Conservation (phyloP, 2,797 vertebrate species). For the Malacoctenus gilli region DNA sequence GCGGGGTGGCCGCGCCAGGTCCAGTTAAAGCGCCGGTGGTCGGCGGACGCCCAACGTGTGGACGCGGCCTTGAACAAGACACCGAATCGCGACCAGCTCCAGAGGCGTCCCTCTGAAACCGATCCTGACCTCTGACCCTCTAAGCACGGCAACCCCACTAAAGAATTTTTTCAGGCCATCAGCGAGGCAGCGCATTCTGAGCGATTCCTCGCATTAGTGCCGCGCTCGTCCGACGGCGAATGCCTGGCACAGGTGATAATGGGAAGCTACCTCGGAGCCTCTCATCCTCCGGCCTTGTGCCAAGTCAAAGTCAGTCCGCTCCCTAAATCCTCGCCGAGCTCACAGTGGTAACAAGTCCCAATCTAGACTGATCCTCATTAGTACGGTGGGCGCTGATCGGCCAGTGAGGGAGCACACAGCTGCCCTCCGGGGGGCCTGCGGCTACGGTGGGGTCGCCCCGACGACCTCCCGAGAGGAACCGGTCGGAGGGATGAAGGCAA, state of each 20-base stretch:
- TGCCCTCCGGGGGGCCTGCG: conserved; percentile 24
- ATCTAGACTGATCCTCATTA: conserved; percentile 67
- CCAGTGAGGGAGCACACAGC: conserved; percentile 37
- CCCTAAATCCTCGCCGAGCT: conserved; percentile 56
- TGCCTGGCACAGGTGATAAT: conserved; percentile 65
- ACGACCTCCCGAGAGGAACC: conserved; percentile 16
- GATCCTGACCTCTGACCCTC: conserved; percentile 32
- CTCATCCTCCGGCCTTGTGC: conserved; percentile 49
- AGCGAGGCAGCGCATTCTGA: conserved; percentile 45
- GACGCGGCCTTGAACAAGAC: conserved; percentile 34
- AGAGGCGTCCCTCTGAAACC: conserved; percentile 29
- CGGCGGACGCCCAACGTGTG: conserved; percentile 19
- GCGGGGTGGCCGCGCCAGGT: conserved; percentile 22
- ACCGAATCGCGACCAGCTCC: conserved; percentile 17
- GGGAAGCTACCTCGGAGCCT: conserved; percentile 62
- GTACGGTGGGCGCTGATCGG: conserved; percentile 59
- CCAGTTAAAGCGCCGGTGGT: conserved; percentile 14
- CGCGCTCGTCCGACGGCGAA: conserved; percentile 44
- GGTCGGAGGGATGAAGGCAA: conserved; percentile 33
- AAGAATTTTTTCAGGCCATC: conserved; percentile 36
- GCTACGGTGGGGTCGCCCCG: conserved; percentile 24
- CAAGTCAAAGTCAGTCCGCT: conserved; percentile 67
- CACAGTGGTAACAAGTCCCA: conserved; percentile 60
- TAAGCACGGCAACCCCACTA: conserved; percentile 14
- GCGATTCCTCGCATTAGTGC: conserved; percentile 13